phyloP scores from a whole-genome alignment of 2,797 vertebrate species.

The Propithecus perrieri region DNA sequence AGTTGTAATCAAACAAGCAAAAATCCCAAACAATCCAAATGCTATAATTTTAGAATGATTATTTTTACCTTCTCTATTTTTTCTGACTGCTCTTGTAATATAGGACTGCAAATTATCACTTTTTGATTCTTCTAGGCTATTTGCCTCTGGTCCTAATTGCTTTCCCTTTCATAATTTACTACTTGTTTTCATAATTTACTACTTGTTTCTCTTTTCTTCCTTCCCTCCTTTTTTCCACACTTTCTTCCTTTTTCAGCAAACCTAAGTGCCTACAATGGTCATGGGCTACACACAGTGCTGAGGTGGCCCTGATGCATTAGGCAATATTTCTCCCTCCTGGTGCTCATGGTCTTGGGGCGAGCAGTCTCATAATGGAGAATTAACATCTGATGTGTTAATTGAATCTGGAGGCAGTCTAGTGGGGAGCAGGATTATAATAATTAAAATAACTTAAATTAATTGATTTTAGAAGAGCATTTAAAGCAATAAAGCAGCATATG shows the following conservation, averaged over 20 bases:
- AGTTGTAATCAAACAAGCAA: background rate
- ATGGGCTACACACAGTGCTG: background rate
- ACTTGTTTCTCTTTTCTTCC: background rate
- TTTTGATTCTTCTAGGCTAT: background rate
- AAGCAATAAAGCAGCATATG: background rate
- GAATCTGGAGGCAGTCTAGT: background rate
- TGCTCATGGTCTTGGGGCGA: accelerated
- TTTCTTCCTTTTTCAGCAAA: background rate
- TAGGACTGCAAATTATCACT: background rate
- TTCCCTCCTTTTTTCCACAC: accelerated
- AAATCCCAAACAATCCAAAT: background rate
- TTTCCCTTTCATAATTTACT: background rate
- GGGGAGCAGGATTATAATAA: background rate
- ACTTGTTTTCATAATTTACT: background rate
- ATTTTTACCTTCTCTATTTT: background rate
- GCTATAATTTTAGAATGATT: background rate
- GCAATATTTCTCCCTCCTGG: background rate
- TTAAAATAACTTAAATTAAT: background rate
- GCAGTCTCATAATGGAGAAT: background rate
- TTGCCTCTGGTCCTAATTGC: background rate
- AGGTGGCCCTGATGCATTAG: accelerated
- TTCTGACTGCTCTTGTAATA: background rate
- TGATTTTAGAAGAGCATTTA: background rate
- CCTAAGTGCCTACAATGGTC: accelerated
- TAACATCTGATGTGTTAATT: background rate